Conservation (phyloP, 2,113 vertebrate species). For the Heloderma charlesbogerti region DNA sequence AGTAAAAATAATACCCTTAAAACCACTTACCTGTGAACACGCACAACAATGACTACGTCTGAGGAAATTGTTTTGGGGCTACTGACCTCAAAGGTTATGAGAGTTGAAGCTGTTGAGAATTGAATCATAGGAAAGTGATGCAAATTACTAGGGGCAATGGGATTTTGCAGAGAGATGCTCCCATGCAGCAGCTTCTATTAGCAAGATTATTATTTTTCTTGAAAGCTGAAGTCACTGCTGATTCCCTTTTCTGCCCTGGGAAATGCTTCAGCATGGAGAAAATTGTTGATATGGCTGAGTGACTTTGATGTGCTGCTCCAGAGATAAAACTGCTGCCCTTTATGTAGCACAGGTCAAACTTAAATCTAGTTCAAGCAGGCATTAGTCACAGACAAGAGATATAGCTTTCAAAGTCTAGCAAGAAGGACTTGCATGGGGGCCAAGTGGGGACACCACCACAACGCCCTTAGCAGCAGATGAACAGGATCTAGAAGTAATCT, state of each 20-base stretch:
- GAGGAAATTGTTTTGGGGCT: not conserved
- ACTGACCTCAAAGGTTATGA: not conserved
- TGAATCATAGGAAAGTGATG: conserved; percentile 15
- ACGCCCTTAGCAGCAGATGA: not conserved
- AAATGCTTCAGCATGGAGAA: conserved; percentile 13
- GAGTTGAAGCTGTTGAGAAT: conserved; percentile 28
- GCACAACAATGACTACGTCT: not conserved
- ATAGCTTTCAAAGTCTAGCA: conserved; percentile 33
- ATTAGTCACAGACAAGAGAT: conserved; percentile 26
- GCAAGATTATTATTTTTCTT: not conserved
- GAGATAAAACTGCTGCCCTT: not conserved
- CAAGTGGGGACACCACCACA: not conserved
- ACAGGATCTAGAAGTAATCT: not conserved
- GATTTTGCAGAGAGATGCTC: conserved; percentile 9
- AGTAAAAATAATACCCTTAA: not conserved
- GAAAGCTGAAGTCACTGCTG: not conserved
- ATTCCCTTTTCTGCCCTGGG: not conserved
- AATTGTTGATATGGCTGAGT: not conserved
- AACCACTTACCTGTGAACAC: not conserved
- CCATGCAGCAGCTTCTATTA: not conserved
- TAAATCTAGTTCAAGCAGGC: not conserved
- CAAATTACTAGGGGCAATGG: not conserved
- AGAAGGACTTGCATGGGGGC: not conserved
- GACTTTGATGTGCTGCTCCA: conserved; percentile 17
- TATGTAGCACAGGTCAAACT: not conserved